phyloP scores from a whole-genome alignment of 2,888 invertebrate genomes.

The Lasioglossum malachurum region DNA sequence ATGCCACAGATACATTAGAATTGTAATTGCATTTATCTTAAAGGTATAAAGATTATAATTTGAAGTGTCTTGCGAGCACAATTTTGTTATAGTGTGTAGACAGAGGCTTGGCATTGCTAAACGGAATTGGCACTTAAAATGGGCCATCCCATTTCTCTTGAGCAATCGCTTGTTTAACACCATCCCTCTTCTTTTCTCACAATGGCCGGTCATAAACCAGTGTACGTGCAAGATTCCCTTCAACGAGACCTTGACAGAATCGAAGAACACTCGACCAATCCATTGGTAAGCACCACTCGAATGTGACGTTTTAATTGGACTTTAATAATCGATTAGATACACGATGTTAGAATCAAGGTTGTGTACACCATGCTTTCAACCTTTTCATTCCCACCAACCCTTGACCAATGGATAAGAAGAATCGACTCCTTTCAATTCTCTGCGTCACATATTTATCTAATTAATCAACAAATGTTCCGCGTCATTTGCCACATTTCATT shows the following conservation, averaged over 20 bases:
- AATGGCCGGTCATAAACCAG: conserved; percentile 31
- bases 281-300: background rate
- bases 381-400: conserved; percentile 18
- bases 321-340: conserved; percentile 31
- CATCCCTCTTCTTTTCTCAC: conserved; percentile 19
- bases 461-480: background rate
- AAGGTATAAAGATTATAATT: background rate
- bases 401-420: conserved; percentile 7
- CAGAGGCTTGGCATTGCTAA: background rate
- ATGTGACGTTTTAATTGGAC: conserved; percentile 29
- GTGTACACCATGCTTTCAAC: conserved; percentile 26
- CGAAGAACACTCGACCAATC: conserved; percentile 14
- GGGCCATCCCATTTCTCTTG: conserved; percentile 17
- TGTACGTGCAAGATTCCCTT: conserved; percentile 20
- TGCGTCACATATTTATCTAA: background rate
- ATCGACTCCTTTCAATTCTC: conserved; percentile 13
- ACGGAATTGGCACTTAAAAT: conserved; percentile 12
- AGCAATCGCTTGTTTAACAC: conserved; percentile 27
- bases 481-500: background rate
- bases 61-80: background rate
- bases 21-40: background rate
- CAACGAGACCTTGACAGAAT: conserved; percentile 32
- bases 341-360: conserved; percentile 20
- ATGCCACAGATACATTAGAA: background rate
- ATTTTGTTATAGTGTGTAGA: background rate